Evolutionary conservation across 2,797 vertebrate genomes (phyloP), one percentile per base, ranked within the genome.

Genomic region (Mionectes olivaceus): DNA sequence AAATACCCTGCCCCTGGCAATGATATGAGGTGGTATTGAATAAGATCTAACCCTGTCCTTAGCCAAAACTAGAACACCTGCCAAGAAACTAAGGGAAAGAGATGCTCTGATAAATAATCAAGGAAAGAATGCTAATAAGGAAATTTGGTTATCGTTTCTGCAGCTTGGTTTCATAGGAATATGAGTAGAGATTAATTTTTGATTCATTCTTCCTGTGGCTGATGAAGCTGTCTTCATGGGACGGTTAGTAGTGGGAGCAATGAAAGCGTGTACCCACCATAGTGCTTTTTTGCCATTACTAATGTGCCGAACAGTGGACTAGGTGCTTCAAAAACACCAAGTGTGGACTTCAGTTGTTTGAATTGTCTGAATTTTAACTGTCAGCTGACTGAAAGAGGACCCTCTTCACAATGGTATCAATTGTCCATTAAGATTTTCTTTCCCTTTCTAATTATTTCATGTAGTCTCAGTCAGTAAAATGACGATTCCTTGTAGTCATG

Each of bases 401-500:
- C 6, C 25, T 77, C 11, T 64, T 83, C 24, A 32, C 12, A 5
- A 5, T 41, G 25, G 6, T 57, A 28, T 7, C 69, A 57, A 25
- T 59, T 63, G n/a, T 33, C 33, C 17, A 8, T 70, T 83, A 86
- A 19, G 8, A 17, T 83, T 88, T 70, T 17, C 2, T 60, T 87
- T 60, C 18, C 7, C n/a, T 11, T 86, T 83, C 27, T 35, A 28
- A 37, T 83, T 64, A 47, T 28, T 75, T 87, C 14, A 3, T 43
- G 10, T 19, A 25, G 10, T 52, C 25, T 67, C 21, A 35, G 32
- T 28, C 33, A 79, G 30, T n/a, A 61, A 79, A 83, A 60, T 7
- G 13, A 46, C 12, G 11, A 3, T 6, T 50, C 47, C 23, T 44
- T 59, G 1, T 4, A 59, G 47, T 49, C 14, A 9, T 0, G 0